Evolutionary conservation across 2,797 vertebrate genomes (phyloP).

Genomic region (Periophthalmus magnuspinnatus): DNA sequence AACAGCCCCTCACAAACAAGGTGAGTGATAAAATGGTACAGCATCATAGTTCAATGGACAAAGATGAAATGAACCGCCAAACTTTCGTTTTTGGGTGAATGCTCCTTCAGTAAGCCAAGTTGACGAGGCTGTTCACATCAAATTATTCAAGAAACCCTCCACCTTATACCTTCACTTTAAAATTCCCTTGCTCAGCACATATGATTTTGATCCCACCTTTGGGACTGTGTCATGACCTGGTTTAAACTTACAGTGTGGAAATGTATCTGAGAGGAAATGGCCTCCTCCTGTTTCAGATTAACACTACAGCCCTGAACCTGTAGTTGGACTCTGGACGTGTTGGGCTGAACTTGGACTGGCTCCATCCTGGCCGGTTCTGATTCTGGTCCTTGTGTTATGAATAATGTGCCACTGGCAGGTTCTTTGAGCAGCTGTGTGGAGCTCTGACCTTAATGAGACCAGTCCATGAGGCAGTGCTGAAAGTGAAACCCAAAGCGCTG

Average conservation of each 20-base stretch:
- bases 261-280: slow-evolving; percentile 34
- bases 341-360: slow-evolving; percentile 49
- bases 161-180: background rate
- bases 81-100: background rate
- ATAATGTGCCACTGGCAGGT: slow-evolving; percentile 42
- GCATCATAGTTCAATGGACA: background rate
- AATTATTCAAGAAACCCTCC: background rate
- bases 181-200: background rate
- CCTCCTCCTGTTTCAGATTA: slow-evolving; percentile 64
- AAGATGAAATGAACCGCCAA: background rate
- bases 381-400: slow-evolving; percentile 32
- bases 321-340: slow-evolving; percentile 52
- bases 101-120: background rate
- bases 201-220: slow-evolving; percentile 28
- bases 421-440: slow-evolving; percentile 60
- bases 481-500: slow-evolving; percentile 44
- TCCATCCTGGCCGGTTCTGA: slow-evolving; percentile 29
- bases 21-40: background rate
- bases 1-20: background rate
- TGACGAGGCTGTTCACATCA: background rate
- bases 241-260: slow-evolving; percentile 28
- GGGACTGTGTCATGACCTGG: slow-evolving; percentile 33
- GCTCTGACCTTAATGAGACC: slow-evolving; percentile 59
- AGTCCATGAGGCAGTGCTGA: slow-evolving; percentile 47
- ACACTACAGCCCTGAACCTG: slow-evolving; percentile 58